Evolutionary conservation across 1,140 invertebrate genomes (phyloP), one percentile per base, ranked within the genome.

Genomic region (Anagrus nilaparvatae): DNA sequence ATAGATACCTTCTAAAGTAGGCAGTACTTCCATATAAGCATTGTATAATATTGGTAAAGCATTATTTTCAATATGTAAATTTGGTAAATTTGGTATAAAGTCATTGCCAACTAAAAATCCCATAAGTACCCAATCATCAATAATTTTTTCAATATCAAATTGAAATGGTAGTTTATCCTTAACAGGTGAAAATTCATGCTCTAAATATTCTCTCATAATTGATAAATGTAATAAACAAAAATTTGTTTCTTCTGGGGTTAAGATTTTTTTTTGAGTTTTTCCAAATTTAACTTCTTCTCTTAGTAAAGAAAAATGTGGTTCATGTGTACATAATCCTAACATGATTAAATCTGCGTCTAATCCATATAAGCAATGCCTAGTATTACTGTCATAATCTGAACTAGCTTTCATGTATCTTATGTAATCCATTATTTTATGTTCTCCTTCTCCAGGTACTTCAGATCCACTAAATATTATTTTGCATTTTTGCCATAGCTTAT

Each of bases 351-450:
- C 94, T 14, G 93, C 93, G 71, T 98, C 94, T 7, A 96, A 69
- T 0, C 94, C 94, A 64, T 97, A 97, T 6, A 97, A 69, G 67
- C 93, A 97, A 61, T 97, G 93, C 5, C 89, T 68, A 0, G 87
- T 95, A 56, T 94, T 86, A 1, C 82, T 75, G 65, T 96, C 79
- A 61, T 92, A 92, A 44, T 79, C 77, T 3, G 83, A 76, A 59
- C 86, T 78, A 0, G 86, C 75, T 53, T 87, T 83, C 57, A 87
- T 70, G 65, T 83, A 88, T 13, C 93, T 71, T 48, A 98, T 96
- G 58, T 90, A 97, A 61, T 97, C 93, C 92, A 97, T 96, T 33
- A 97, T 94, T 70, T 97, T 98, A 61, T 98, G 94, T 67, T 98
- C 94, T 5, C 94, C 94, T 75, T 98, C 94, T 12, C 93, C 93